A percentile compares a stretch with the other conserved stretches of the same genome.
These are phyloP conservation scores for Cuniculus paca DNA, from an alignment of 2,797 vertebrate genomes.

Conservation along the genomic window DNA sequence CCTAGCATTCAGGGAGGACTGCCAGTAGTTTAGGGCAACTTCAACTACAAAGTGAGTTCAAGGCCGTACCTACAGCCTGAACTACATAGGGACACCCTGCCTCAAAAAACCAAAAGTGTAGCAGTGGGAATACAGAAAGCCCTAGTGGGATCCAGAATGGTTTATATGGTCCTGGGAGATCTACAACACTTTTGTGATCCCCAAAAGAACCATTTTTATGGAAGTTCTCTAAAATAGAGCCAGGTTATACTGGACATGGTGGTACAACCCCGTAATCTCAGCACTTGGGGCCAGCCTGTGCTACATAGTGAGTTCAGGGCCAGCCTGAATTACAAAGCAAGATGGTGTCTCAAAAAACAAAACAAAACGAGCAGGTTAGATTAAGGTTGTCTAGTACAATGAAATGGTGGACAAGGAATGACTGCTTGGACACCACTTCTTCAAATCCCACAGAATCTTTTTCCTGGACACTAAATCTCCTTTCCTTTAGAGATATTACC, in stretches of 20 bases:
- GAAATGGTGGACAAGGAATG: constrained; percentile 10
- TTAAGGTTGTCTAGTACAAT: background rate
- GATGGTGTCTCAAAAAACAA: background rate
- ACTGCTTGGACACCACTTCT: background rate
- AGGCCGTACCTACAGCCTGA: background rate
- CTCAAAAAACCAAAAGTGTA: background rate
- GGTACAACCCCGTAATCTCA: background rate
- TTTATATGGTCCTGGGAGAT: background rate
- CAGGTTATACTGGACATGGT: background rate
- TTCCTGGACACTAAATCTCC: constrained; percentile 1
- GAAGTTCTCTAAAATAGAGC: constrained; percentile 33
- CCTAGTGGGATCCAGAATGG: background rate
- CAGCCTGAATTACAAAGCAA: background rate
- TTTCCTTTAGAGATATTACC: background rate
- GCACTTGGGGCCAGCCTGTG: background rate
- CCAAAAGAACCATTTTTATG: constrained; percentile 11
- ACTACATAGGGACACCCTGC: background rate
- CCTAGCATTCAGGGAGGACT: background rate
- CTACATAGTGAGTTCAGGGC: background rate
- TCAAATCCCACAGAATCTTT: constrained; percentile 11
- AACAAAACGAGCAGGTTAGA: background rate
- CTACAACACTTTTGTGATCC: background rate
- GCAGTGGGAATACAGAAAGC: background rate
- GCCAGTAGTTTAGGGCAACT: background rate
- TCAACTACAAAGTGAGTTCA: background rate